Evolutionary conservation across 2,113 vertebrate species (phyloP).

Genomic region (Glaucidium brasilianum): DNA sequence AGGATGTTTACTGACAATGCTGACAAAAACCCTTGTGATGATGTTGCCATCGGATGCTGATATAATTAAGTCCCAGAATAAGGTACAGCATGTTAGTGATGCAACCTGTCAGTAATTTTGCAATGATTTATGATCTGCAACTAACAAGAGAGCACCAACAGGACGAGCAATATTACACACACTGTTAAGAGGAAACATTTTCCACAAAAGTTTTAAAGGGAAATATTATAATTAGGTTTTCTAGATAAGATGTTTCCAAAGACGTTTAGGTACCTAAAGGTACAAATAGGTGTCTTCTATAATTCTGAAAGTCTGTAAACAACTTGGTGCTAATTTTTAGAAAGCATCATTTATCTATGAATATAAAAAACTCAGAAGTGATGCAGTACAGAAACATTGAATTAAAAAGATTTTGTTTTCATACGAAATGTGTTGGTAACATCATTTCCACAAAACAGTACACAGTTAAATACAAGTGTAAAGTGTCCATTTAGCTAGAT

Average conservation of each 20-base stretch:
- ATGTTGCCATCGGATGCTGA: not conserved
- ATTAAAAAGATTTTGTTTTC: not conserved
- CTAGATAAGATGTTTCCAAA: not conserved
- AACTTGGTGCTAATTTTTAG: not conserved
- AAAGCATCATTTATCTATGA: rapidly evolving
- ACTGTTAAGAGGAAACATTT: not conserved
- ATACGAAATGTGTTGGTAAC: not conserved
- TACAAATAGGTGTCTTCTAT: not conserved
- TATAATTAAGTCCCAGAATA: conserved; percentile 42
- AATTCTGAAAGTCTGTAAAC: not conserved
- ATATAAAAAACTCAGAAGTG: not conserved
- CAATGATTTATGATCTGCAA: conserved; percentile 21
- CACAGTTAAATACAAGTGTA: not conserved
- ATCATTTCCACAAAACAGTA: not conserved
- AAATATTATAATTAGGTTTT: not conserved
- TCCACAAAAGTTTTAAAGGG: not conserved
- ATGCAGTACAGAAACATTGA: not conserved
- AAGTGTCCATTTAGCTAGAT: not conserved
- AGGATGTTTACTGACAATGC: not conserved
- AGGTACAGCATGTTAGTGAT: not conserved
- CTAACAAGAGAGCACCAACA: not conserved
- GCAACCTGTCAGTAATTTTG: not conserved
- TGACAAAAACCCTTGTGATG: not conserved
- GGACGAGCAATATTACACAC: not conserved
- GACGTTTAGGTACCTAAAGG: not conserved